Percentiles rank a stretch among this genome's conserved stretches.
These are phyloP conservation scores for Ornithoptera alexandrae DNA, from an alignment of 2,888 invertebrate genomes.

Conservation along the genomic window DNA sequence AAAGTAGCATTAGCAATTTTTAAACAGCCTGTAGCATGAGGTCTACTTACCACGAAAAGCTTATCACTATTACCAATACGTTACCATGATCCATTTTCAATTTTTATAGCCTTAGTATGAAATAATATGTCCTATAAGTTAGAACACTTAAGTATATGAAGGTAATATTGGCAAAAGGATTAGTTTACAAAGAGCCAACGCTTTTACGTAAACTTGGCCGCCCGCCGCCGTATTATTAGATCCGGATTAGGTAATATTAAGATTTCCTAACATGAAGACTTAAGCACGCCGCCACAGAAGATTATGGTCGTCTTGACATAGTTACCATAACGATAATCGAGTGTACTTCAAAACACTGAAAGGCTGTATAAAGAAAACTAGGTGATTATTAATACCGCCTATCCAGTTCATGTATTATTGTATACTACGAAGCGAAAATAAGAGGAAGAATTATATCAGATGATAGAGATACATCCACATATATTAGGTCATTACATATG, in stretches of 20 bases:
- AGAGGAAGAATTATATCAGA: no score
- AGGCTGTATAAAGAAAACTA: background rate
- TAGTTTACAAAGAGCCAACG: slow-evolving; percentile 1
- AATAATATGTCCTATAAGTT: background rate
- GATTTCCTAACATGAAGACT: slow-evolving; percentile 24
- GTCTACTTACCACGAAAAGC: no score
- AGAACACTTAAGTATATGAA: background rate
- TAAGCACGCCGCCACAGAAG: slow-evolving; percentile 20
- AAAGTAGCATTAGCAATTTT: no score
- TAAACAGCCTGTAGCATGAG: no score
- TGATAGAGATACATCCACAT: no score
- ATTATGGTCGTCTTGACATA: slow-evolving; percentile 21
- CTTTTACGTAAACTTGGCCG: slow-evolving; percentile 15
- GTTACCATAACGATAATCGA: slow-evolving; percentile 13
- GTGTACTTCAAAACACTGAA: background rate
- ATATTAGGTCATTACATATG: no score
- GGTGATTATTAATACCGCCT: background rate
- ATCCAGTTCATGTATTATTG: background rate
- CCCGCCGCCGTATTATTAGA: background rate
- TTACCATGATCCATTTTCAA: no score
- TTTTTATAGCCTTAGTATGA: background rate
- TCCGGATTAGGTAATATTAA: slow-evolving; percentile 19
- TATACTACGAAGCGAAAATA: no score
- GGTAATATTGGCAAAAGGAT: background rate
- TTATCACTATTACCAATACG: no score